Percentiles rank a stretch among this genome's conserved stretches.
phyloP scores from a whole-genome alignment of 2,113 vertebrate species.

The Phyllopteryx taeniolatus region DNA sequence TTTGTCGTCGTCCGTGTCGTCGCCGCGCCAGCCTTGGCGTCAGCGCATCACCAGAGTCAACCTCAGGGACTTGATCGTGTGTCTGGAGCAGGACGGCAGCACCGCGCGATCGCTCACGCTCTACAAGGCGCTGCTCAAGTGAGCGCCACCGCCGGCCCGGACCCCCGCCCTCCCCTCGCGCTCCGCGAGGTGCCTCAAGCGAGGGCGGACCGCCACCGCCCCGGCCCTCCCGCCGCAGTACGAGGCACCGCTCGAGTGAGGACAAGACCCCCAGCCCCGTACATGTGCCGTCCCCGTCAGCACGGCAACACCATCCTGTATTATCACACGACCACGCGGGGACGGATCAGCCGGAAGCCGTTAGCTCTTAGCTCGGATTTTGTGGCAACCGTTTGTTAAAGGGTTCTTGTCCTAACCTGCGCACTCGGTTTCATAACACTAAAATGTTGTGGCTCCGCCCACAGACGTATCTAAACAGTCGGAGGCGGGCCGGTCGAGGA shows the following conservation, averaged over 20 bases:
- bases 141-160: not conserved
- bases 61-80: constrained; percentile 87
- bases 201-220: constrained; percentile 11
- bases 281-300: not conserved
- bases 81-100: constrained; percentile 80
- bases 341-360: no score
- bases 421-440: not conserved
- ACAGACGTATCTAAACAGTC: not conserved
- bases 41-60: constrained; percentile 81
- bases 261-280: no score
- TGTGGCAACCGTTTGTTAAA: not conserved
- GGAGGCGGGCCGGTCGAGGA: not conserved
- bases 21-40: constrained; percentile 75
- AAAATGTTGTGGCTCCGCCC: not conserved
- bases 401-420: not conserved
- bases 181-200: not conserved
- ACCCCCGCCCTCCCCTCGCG: not conserved
- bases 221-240: not conserved
- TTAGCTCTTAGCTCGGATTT: not conserved
- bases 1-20: constrained; percentile 51
- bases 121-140: constrained; percentile 77
- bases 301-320: not conserved
- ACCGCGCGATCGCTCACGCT: constrained; percentile 76
- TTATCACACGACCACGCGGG: not conserved
- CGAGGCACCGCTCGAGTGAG: no score